Evolutionary conservation across 2,888 invertebrate genomes (phyloP), one percentile per base, ranked within the genome.

Genomic region (Cosmorhoe ocellata): DNA sequence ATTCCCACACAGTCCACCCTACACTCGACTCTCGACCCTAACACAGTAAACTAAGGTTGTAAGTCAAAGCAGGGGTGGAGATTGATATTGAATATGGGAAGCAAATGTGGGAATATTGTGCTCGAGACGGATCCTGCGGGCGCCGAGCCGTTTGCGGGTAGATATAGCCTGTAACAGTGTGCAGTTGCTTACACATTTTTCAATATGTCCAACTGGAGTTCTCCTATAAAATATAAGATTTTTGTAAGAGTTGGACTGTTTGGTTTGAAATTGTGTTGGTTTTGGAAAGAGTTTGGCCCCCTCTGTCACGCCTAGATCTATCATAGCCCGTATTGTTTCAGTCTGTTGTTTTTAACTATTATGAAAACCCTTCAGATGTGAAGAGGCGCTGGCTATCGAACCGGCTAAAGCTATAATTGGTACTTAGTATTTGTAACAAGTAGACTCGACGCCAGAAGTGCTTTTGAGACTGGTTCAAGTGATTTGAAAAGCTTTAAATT

Each of bases 51-150:
- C 7, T 26, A 31, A 26, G 14, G 45, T 45, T 38, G 13, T 13
- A 32, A 32, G 11, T 38, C 0, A n/a, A 24, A 24, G n/a, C 13
- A 0, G 10, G 3, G 2, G 11, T 22, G 18, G 11, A 45, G 45
- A 45, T 45, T 38, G 38, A 45, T 38, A 45, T 45, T 45, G 38
- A 45, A 45, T 31, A 38, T 38, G 26, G 37, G 37, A 38, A 37
- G 40, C 9, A 31, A 41, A 39, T 44, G 34, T 43, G 22, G 18
- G 22, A 44, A 38, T 45, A 45, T 45, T 32, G 45, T 26, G 26
- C 13, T 14, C 38, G 45, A 31, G 30, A 37, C 10, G 34, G 14
- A 41, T 37, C 22, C 22, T 11, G 40, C 41, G 41, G 6, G 27
- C 44, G 10, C 11, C 22, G 31, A 22, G 31, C 30, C 27, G 45